A percentile compares a stretch with the other conserved stretches of the same genome.
These are phyloP conservation scores for Rhynchomys soricoides DNA, from an alignment of 2,113 vertebrate genomes.

Conservation along the genomic window DNA sequence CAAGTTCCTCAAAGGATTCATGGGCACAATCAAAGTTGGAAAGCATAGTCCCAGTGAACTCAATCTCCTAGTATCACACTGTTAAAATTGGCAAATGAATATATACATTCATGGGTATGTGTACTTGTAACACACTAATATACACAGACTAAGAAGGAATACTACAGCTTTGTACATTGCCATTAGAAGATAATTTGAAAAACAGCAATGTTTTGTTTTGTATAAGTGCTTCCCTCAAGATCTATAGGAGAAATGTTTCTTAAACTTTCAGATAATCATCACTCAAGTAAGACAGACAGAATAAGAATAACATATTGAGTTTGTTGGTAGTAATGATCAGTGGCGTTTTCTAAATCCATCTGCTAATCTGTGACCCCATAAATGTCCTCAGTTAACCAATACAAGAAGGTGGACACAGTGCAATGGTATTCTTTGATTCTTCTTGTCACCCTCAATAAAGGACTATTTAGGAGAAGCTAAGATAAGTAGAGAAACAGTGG, in stretches of 20 bases:
- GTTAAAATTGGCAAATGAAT: neutral
- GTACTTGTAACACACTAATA: neutral
- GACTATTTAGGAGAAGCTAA: conserved; percentile 16
- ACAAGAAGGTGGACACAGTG: neutral
- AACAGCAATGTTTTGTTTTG: conserved; percentile 21
- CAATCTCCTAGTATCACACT: neutral
- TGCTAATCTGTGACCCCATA: neutral
- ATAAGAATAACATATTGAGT: conserved; percentile 5
- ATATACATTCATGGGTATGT: too few species aligned
- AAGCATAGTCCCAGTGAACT: neutral
- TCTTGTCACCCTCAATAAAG: neutral
- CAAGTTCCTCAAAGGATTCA: neutral
- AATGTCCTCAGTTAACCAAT: neutral
- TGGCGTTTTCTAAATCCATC: neutral
- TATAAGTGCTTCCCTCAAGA: neutral
- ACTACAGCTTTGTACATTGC: conserved; percentile 2
- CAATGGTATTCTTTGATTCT: neutral
- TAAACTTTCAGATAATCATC: neutral
- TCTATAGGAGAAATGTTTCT: neutral
- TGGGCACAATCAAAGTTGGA: neutral
- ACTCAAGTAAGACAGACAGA: neutral
- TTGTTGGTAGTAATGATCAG: neutral
- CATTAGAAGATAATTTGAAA: conserved; percentile 42
- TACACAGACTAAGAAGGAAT: conserved; percentile 38
- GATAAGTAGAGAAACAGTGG: neutral